These are phyloP conservation scores for Metalampra italica DNA, from an alignment of 2,888 invertebrate species.

Conservation along the genomic window DNA sequence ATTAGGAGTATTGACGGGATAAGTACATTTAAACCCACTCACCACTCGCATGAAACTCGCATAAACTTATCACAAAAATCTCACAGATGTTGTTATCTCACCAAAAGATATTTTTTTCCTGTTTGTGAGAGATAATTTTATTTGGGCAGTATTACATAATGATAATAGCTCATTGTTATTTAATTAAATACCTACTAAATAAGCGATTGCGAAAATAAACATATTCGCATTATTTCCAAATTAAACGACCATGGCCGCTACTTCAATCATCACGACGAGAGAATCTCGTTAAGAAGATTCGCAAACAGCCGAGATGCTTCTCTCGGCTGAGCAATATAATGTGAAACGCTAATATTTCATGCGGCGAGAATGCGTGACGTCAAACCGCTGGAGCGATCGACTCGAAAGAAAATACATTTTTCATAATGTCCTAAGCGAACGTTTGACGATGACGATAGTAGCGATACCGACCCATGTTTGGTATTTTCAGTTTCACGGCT, in stretches of 20 bases:
- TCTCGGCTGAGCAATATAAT: constrained; percentile 15
- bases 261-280: constrained; percentile 3
- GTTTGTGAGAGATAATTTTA: neutral
- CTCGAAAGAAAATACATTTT: constrained; percentile 54
- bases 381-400: constrained; percentile 33
- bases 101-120: too few species aligned
- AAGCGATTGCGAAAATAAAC: neutral
- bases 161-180: neutral
- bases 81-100: too few species aligned
- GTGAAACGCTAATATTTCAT: constrained; percentile 30
- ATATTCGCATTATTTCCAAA: neutral
- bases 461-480: too few species aligned
- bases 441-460: constrained; percentile 14
- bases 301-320: constrained; percentile 16
- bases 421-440: constrained; percentile 31
- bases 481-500: too few species aligned
- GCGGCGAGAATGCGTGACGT: constrained; percentile 41
- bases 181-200: neutral
- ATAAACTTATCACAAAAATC: too few species aligned
- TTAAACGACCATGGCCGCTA: neutral
- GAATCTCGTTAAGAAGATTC: constrained; percentile 15
- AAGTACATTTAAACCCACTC: too few species aligned
- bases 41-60: too few species aligned
- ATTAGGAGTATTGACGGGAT: too few species aligned
- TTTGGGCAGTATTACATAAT: neutral